Conservation (phyloP, 2,113 vertebrate species). For the Laticauda colubrina region DNA sequence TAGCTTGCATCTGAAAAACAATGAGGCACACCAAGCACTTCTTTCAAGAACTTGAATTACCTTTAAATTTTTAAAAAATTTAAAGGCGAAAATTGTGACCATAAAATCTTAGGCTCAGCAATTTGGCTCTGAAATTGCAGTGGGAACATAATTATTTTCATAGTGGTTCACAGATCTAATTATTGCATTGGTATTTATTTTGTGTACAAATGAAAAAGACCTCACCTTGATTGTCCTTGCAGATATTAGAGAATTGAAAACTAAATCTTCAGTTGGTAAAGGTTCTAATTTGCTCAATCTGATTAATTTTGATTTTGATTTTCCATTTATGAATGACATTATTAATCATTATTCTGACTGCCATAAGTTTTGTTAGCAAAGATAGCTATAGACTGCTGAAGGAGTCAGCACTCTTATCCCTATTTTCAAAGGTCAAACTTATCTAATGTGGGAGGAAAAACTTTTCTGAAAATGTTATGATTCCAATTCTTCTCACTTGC, state of each 20-base stretch:
- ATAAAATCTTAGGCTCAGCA: neutral
- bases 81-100: neutral
- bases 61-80: neutral
- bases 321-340: neutral
- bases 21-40: neutral
- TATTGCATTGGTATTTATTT: neutral
- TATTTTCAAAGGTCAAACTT: neutral
- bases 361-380: neutral
- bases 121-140: neutral
- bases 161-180: neutral
- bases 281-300: neutral
- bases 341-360: neutral
- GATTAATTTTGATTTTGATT: neutral
- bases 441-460: neutral
- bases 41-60: neutral
- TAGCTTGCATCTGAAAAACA: neutral
- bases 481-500: neutral
- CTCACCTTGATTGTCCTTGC: neutral
- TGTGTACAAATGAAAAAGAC: neutral
- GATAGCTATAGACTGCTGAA: neutral
- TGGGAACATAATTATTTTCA: neutral
- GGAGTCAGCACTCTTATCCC: neutral
- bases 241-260: neutral
- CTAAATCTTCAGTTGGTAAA: neutral
- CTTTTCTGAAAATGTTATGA: neutral